Percentiles rank a stretch among this genome's conserved stretches.
Evolutionary conservation across 2,797 vertebrate species (phyloP).

Genomic region (Pyrrhura leucotis): DNA sequence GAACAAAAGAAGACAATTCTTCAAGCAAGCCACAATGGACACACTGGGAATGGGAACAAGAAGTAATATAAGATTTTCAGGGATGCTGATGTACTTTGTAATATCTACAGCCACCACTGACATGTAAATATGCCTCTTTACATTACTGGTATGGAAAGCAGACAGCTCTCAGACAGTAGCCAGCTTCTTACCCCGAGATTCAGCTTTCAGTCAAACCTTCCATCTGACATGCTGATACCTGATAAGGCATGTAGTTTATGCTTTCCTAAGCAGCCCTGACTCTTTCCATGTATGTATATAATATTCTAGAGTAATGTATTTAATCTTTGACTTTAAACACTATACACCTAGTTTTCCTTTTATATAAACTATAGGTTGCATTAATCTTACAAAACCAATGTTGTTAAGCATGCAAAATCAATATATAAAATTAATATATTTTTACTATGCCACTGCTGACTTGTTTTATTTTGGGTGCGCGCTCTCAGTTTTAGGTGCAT

Average conservation of each 20-base stretch:
- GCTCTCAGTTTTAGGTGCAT: neutral
- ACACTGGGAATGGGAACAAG: conserved; percentile 15
- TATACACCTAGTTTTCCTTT: neutral
- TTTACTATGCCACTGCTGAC: neutral
- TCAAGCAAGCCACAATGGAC: neutral
- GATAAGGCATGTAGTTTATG: rapidly evolving
- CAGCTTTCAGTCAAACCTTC: neutral
- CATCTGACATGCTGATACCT: neutral
- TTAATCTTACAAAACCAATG: neutral
- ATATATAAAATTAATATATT: neutral
- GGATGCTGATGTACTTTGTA: neutral
- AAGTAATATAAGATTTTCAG: neutral
- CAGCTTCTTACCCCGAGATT: neutral
- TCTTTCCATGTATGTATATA: neutral
- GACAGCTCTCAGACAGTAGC: neutral
- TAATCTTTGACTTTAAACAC: neutral
- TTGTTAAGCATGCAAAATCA: neutral
- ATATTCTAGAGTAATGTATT: neutral
- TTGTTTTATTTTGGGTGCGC: neutral
- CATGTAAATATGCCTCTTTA: neutral
- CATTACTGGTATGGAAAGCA: neutral
- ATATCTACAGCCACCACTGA: neutral
- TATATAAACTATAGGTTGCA: neutral
- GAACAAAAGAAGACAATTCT: neutral
- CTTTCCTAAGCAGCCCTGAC: neutral